phyloP scores from a whole-genome alignment of 2,797 vertebrate species.

The Rhyacichthys aspro region DNA sequence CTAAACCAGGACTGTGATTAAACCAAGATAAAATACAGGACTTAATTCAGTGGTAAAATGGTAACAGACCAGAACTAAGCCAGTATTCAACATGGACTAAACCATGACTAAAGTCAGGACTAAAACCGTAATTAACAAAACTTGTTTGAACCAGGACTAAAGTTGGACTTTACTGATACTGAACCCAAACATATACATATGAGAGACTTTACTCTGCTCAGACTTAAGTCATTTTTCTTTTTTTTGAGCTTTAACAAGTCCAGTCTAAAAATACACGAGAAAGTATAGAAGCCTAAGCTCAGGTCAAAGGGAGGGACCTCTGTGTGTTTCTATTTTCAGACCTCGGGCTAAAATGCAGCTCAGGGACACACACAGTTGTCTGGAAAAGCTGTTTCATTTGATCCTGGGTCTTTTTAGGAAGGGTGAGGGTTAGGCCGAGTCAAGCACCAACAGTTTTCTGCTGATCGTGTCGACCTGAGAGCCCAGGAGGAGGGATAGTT shows the following conservation, averaged over 20 bases:
- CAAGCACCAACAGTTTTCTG: conserved; percentile 25
- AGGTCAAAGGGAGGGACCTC: conserved; percentile 30
- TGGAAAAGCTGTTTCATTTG: conserved; percentile 43
- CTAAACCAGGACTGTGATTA: too few species aligned
- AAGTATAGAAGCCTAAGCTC: conserved; percentile 20
- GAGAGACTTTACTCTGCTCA: not conserved
- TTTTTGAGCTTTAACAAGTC: conserved; percentile 10
- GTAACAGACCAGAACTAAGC: too few species aligned
- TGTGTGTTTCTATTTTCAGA: conserved; percentile 64
- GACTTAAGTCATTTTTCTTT: conserved; percentile 5
- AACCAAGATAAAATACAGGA: too few species aligned
- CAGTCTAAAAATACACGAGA: conserved; percentile 11
- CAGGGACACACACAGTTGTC: conserved; percentile 22
- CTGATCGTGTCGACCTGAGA: conserved; percentile 13
- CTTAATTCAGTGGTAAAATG: too few species aligned
- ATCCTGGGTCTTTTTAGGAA: conserved; percentile 42
- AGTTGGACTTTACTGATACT: too few species aligned
- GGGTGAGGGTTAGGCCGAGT: conserved; percentile 41
- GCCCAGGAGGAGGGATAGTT: not conserved
- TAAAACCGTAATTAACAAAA: too few species aligned
- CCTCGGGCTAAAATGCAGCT: conserved; percentile 39
- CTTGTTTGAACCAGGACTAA: too few species aligned
- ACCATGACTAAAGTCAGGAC: too few species aligned
- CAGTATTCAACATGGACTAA: too few species aligned
- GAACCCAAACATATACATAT: too few species aligned